Evolutionary conservation across 1,140 invertebrate genomes (phyloP), one percentile per base, ranked within the genome.

Genomic region (Zophobas atratus): DNA sequence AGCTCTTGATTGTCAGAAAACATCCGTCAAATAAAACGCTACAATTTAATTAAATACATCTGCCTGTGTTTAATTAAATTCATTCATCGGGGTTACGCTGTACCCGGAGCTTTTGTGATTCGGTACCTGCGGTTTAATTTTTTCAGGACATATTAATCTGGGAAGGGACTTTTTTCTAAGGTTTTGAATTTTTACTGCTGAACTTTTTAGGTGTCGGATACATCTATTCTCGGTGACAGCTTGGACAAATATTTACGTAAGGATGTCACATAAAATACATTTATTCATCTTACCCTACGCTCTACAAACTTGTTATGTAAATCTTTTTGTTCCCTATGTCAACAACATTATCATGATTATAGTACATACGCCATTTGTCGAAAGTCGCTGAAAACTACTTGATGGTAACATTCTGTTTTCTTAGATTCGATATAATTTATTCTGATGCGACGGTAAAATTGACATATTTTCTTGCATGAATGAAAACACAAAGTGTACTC

Each of bases 261-360:
- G 38, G 60, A 39, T 32, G 60, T 67, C 39, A 33, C 33, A 55
- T 55, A 20, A 33, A 55, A 55, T 55, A 67, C 43, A 67, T 67
- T 67, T 67, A 67, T 39, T 3, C 6, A 36, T 6, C 34, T 35
- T 38, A 36, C 60, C 39, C 20, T 32, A n/a, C 43, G 8, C 4
- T 43, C 1, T 39, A 36, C 6, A 63, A 63, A 41, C 36, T 63
- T 63, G 35, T 57, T 57, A 67, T 67, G 39, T 67, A 8, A 67
- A 67, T 8, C 38, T 67, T 67, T 43, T 67, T 67, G 8, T 43
- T 43, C n/a, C n/a, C 8, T 43, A 33, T 67, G 60, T 43, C 60
- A 67, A 67, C 60, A 67, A 20, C 60, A 67, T 67, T 67, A 67
- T 41, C 38, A 67, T 67, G 39, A 67, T 67, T 57, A 8, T 67